Percentiles rank a stretch among this genome's conserved stretches.
Conservation (phyloP, 2,113 vertebrate species). For the Passer montanus region DNA sequence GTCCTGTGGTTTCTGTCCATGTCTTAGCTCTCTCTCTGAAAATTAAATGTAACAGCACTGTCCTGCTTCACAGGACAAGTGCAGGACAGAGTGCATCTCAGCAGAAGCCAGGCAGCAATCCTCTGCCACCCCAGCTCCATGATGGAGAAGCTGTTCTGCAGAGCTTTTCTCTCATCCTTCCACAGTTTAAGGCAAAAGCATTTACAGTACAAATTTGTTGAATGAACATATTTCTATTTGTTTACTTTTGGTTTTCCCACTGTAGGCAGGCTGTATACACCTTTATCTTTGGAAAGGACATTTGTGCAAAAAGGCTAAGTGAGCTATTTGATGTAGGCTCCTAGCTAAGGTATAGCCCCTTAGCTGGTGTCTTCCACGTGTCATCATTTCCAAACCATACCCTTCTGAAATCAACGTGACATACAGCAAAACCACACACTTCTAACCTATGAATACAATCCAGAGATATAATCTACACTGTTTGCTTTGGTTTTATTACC, state of each 20-base stretch:
- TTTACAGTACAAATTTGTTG: not conserved
- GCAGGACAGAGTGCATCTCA: not conserved
- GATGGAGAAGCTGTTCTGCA: not conserved
- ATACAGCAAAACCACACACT: not conserved
- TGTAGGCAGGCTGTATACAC: not conserved
- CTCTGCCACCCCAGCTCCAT: not conserved
- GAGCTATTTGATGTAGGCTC: not conserved
- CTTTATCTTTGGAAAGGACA: not conserved
- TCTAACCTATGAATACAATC: not conserved
- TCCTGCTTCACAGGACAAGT: not conserved
- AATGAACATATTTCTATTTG: not conserved
- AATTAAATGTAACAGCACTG: not conserved
- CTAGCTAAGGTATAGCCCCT: not conserved
- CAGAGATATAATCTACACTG: not conserved
- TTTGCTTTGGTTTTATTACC: not conserved
- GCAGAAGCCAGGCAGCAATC: not conserved
- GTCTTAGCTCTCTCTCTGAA: not conserved
- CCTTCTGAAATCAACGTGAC: not conserved
- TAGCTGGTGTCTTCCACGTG: not conserved
- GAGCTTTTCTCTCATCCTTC: not conserved
- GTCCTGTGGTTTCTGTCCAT: not conserved
- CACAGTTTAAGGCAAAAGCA: not conserved
- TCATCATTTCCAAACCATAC: not conserved
- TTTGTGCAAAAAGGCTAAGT: not conserved
- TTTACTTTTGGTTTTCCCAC: not conserved